Percentiles rank a stretch among this genome's conserved stretches.
Conservation (phyloP, 64 coral and sea anemone genomes). For the Pachyseris speciosa region DNA sequence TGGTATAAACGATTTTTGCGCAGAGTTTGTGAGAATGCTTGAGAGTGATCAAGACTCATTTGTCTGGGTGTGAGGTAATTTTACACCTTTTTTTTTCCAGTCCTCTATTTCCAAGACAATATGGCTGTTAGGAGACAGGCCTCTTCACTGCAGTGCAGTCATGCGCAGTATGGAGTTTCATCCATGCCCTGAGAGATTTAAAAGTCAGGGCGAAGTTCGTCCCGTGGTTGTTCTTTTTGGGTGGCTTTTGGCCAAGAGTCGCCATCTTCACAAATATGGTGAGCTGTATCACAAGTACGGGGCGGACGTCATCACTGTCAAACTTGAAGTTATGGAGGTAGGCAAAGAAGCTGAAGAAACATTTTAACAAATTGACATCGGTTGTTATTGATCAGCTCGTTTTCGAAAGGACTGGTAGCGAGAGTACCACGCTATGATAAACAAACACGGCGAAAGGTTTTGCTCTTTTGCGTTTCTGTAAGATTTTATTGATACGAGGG, state of each 20-base stretch:
- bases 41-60: too few relatives aligned
- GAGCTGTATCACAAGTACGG: constrained; percentile 80
- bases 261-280: constrained; percentile 86
- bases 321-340: constrained; percentile 87
- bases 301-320: constrained; percentile 85
- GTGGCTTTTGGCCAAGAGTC: constrained; percentile 88
- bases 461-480: too few relatives aligned
- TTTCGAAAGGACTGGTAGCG: not conserved
- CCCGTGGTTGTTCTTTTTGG: constrained; percentile 83
- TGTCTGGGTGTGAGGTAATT: too few relatives aligned
- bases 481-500: too few relatives aligned
- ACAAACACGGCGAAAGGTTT: too few relatives aligned
- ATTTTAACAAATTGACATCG: too few relatives aligned
- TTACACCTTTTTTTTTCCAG: not conserved
- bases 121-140: not conserved
- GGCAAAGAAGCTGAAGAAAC: not conserved
- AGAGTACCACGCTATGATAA: too few relatives aligned
- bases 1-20: too few relatives aligned
- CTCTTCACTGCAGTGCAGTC: constrained; percentile 5
- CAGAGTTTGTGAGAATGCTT: too few relatives aligned
- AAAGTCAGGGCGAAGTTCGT: not conserved
- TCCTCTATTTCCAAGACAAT: not conserved
- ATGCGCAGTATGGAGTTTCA: not conserved
- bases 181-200: constrained; percentile 14
- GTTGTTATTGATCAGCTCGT: too few relatives aligned